Conservation (phyloP, 1,140 invertebrate genomes). For the Glossosoma conforme region DNA sequence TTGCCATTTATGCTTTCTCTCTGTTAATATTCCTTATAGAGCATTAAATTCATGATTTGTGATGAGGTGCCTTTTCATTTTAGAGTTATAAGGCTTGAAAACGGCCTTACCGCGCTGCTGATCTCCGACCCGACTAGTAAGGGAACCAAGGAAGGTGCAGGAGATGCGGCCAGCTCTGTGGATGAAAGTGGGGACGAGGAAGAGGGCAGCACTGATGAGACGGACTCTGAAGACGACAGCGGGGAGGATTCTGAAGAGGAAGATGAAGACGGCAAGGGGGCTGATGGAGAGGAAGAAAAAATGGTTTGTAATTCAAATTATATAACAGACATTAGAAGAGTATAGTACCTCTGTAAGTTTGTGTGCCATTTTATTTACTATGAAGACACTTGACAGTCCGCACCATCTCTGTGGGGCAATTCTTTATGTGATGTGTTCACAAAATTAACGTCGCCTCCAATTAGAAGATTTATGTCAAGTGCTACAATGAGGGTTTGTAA, state of each 20-base stretch:
- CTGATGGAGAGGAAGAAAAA: constrained; percentile 45
- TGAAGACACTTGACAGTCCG: too few relatives aligned
- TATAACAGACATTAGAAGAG: neutral
- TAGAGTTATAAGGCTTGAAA: constrained; percentile 59
- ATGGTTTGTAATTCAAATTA: constrained; percentile 37
- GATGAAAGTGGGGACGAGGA: constrained; percentile 25
- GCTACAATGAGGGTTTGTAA: too few relatives aligned
- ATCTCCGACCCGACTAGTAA: constrained; percentile 53
- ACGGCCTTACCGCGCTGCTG: constrained; percentile 63
- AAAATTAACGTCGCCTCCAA: neutral
- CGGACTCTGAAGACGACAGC: constrained; percentile 31
- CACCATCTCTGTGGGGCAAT: too few relatives aligned
- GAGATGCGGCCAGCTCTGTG: constrained; percentile 10
- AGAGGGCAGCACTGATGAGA: neutral
- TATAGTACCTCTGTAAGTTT: neutral
- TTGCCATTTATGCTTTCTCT: too few relatives aligned
- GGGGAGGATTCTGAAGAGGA: constrained; percentile 2
- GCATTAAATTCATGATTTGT: too few relatives aligned
- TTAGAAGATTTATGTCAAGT: too few relatives aligned
- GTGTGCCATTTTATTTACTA: too few relatives aligned
- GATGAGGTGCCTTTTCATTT: too few relatives aligned
- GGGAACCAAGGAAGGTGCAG: constrained; percentile 34
- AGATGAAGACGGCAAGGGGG: constrained; percentile 38
- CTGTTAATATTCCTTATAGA: too few relatives aligned
- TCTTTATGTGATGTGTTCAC: neutral